Conservation (phyloP, 1,140 invertebrate genomes). For the Dinothrombium tinctorium region DNA sequence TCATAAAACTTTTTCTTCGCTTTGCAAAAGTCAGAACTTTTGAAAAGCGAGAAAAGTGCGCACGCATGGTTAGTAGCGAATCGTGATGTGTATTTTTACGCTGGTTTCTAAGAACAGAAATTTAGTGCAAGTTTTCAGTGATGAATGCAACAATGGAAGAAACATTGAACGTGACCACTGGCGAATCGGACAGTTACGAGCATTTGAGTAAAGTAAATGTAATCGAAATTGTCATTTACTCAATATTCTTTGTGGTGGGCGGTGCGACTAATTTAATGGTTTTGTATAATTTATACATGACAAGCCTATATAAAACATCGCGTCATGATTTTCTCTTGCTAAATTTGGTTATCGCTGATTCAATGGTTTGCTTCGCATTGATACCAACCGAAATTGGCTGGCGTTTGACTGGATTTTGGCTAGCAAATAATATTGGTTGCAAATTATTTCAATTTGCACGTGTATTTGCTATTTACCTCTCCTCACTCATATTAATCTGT, state of each 20-base stretch:
- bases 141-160: no score
- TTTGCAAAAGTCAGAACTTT: no score
- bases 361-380: neutral
- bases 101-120: no score
- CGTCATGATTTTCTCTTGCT: neutral
- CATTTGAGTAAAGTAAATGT: neutral
- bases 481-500: constrained; percentile 49
- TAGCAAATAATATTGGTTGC: constrained; percentile 43
- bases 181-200: no score
- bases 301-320: neutral
- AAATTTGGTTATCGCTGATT: constrained; percentile 1
- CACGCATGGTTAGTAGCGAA: no score
- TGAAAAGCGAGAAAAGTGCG: no score
- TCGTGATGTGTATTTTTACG: no score
- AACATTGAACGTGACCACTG: no score
- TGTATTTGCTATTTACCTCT: constrained; percentile 49
- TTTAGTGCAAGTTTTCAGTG: no score
- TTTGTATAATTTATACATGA: neutral
- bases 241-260: neutral
- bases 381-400: constrained; percentile 28
- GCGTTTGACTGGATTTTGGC: constrained; percentile 46
- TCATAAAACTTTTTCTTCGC: no score
- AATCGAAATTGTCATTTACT: neutral
- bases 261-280: neutral
- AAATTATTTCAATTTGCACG: constrained; percentile 43